Base-by-base conservation (phyloP, 2,888 invertebrate genomes). In the Apotomis capreana region DNA sequence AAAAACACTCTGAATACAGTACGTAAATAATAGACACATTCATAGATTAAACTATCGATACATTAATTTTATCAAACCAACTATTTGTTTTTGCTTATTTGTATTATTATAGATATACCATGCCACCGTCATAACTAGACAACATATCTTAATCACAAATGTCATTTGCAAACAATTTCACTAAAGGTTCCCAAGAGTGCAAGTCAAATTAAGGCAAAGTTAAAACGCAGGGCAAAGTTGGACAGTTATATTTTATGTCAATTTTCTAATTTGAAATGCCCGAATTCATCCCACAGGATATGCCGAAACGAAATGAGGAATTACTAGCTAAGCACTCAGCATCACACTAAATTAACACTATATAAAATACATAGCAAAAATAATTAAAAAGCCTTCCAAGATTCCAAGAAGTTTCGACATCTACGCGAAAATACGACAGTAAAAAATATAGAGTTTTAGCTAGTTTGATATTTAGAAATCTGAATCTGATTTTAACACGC, bases 321-420 rank as follows among this genome's bases (percentile, higher is more conserved):
- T 13, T 36, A 67, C 52, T 44, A 65, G 78, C 78, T 80, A 84
- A 84, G 84, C 84, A 70, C 77, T 77, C 81, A 82, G 70, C 80
- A 81, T 55, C 76, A 80, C 78, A 81, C 78, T 76, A 76, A 81
- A 79, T 72, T 74, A 79, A 79, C 73, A 67, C 72, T 76, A 75
- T 76, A 85, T 2, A 40, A 40, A 87, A 85, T 84, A 83, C 84
- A 77, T 90, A 89, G 89, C 89, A 88, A 90, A 90, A 89, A 89
- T 88, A 89, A 89, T 77, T 49, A 81, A 81, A 80, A 87, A 80
- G 81, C 77, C 78, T 81, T 82, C 79, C 78, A 49, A 59, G 60
- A 58, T 12, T 60, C 15, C 36, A 13, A 26, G 70, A 61, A 4
- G 13, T 6, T 49, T 60, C 6, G 73, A 78, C 79, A 77, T 75